Percentiles rank a stretch among this genome's conserved stretches.
Conservation (phyloP, 2,888 invertebrate species). For the Monoplex corrugatus region DNA sequence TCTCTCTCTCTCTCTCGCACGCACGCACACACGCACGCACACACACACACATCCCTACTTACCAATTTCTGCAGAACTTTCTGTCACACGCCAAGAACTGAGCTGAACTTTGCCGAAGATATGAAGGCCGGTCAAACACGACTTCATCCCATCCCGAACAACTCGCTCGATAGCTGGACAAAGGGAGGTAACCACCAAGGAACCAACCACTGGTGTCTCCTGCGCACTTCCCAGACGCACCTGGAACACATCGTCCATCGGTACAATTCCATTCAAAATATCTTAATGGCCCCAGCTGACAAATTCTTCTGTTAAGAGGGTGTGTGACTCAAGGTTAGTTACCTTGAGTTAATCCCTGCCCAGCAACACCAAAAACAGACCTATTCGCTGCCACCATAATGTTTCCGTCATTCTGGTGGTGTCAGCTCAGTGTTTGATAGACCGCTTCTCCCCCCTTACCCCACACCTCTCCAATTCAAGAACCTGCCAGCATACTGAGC, state of each 20-base stretch:
- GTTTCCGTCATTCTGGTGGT: too few species aligned
- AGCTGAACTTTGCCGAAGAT: slow-evolving; percentile 91
- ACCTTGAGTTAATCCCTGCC: too few species aligned
- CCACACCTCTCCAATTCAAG: too few species aligned
- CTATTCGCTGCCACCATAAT: too few species aligned
- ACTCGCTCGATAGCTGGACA: slow-evolving; percentile 93
- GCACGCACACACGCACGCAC: not conserved
- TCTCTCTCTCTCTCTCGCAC: slow-evolving; percentile 8
- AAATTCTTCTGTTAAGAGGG: too few species aligned
- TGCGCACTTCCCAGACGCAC: slow-evolving; percentile 76
- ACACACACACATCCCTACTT: slow-evolving; percentile 46
- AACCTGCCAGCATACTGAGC: too few species aligned
- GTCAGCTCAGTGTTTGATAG: too few species aligned
- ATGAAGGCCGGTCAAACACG: slow-evolving; percentile 88
- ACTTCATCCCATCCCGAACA: slow-evolving; percentile 91
- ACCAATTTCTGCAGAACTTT: slow-evolving; percentile 92
- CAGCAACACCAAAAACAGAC: too few species aligned
- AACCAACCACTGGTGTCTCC: slow-evolving; percentile 81
- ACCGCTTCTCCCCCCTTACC: too few species aligned
- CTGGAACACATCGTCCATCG: slow-evolving; percentile 68
- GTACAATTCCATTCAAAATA: too few species aligned
- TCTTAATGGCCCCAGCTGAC: too few species aligned
- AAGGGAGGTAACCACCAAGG: slow-evolving; percentile 87
- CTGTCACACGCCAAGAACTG: slow-evolving; percentile 94
- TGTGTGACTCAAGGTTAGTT: too few species aligned